These are phyloP conservation scores for Palythoa heliodiscus DNA, from an alignment of 92 coral and sea anemone species.

Conservation along the genomic window DNA sequence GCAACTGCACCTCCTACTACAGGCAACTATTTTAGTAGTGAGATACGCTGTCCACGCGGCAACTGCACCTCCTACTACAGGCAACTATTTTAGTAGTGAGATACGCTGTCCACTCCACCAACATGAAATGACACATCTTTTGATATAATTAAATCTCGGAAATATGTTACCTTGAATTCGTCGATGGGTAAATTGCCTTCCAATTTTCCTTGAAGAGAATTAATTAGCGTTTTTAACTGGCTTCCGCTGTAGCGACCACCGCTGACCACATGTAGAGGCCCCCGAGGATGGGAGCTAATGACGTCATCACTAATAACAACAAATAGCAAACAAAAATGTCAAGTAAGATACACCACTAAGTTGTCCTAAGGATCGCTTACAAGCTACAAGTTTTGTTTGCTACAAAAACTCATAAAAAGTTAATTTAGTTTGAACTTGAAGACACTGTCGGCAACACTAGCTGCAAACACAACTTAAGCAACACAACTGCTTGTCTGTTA, in stretches of 20 bases:
- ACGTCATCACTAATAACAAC: conserved; percentile 56
- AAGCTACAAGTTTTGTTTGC: background rate
- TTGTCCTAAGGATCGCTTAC: background rate
- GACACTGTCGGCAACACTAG: background rate
- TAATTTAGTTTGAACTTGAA: background rate
- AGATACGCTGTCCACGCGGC: too few relatives aligned
- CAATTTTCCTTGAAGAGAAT: conserved; percentile 63
- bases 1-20: too few relatives aligned
- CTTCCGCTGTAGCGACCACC: conserved; percentile 85
- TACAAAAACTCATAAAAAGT: background rate
- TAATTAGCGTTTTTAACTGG: conserved; percentile 64
- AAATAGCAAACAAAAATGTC: background rate
- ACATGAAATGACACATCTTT: background rate
- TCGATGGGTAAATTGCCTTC: conserved; percentile 69
- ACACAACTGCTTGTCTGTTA: too few relatives aligned
- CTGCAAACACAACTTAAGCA: too few relatives aligned
- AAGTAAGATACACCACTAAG: background rate
- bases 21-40: too few relatives aligned
- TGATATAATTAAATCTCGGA: background rate
- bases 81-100: too few relatives aligned
- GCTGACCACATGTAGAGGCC: conserved; percentile 71
- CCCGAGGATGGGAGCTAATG: conserved; percentile 43
- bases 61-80: too few relatives aligned
- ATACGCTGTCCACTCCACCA: background rate
- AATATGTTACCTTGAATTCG: conserved; percentile 78